Base-by-base conservation (phyloP, 53 echinoderm and acorn worm genomes). In the Temnopleurus reevesii region DNA sequence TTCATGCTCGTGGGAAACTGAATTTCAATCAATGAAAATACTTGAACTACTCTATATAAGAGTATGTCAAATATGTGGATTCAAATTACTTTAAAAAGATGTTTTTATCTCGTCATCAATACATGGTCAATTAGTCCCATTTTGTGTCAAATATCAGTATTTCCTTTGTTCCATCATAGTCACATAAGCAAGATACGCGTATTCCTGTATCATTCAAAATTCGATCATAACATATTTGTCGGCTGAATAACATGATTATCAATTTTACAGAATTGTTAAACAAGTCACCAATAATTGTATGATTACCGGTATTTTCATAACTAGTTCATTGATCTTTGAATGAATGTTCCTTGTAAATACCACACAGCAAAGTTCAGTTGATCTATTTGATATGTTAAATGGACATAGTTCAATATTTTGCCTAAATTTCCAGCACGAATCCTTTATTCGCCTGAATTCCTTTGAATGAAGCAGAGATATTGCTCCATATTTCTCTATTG, bases 351-450 rank as follows among this genome's bases (percentile, higher is more conserved):
- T 13, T 21, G 9, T 0, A 41, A 63, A 65, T 34, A 4, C 10
- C 12, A 71, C 71, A 36, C 21, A 26, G 21, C 36, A 43, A 71
- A 41, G 38, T 71, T 38, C 49, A 47, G 13, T 8, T 46, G 28
- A 26, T 30, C 46, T 79, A 79, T 79, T 79, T 49, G 47, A 46
- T 9, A 5, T 49, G 19, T 4, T 79, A 79, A 79, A 79, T 27
- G 47, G 49, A 6, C 49, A 29, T 28, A 79, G 79, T 49, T 79
- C 79, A 79, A 79, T 51, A 49, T 79, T 79, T 79, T 79, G 51
- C 79, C 49, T 41, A 29, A 35, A 51, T 25, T 79, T 79, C 46
- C 4, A 47, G 13, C 29, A 26, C 17, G 30, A 46, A 9, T 29
- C 49, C 28, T 79, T 79, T 30, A 25, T 13, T 25, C 28, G 79